A percentile compares a stretch with the other conserved stretches of the same genome.
Evolutionary conservation across 2,888 invertebrate genomes (phyloP).

Genomic region (Eupithecia insigniata): DNA sequence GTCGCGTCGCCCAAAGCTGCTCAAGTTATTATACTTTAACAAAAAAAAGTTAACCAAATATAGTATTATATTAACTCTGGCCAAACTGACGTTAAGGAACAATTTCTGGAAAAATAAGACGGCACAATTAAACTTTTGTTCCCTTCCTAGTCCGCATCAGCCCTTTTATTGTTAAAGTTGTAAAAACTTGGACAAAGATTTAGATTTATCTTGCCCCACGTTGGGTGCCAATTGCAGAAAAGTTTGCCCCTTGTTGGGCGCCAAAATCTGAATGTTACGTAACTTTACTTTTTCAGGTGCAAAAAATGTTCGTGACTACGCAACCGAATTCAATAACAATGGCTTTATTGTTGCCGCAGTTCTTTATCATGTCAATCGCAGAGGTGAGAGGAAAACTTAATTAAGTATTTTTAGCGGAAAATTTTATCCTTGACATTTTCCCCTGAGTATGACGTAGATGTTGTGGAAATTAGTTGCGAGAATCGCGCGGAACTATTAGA

Average conservation of each 20-base stretch:
- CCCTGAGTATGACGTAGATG: neutral
- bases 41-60: neutral
- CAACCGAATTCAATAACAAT: slow-evolving; percentile 88
- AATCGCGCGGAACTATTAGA: neutral
- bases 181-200: neutral
- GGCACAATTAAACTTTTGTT: neutral
- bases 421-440: slow-evolving; percentile 3
- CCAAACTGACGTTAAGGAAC: neutral
- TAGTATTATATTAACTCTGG: too few species aligned
- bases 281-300: slow-evolving; percentile 54
- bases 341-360: slow-evolving; percentile 91
- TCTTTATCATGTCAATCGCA: slow-evolving; percentile 90
- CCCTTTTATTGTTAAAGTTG: neutral
- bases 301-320: slow-evolving; percentile 77
- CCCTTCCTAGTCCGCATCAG: slow-evolving; percentile 1
- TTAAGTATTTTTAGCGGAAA: slow-evolving; percentile 8
- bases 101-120: neutral
- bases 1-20: neutral
- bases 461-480: neutral
- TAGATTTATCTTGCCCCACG: neutral
- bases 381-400: slow-evolving; percentile 84
- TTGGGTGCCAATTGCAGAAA: neutral
- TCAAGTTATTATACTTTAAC: neutral
- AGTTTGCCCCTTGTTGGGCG: slow-evolving; percentile 11
- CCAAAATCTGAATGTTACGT: neutral